Conservation (phyloP, 2,797 vertebrate genomes). For the Urocyon cinereoargenteus region DNA sequence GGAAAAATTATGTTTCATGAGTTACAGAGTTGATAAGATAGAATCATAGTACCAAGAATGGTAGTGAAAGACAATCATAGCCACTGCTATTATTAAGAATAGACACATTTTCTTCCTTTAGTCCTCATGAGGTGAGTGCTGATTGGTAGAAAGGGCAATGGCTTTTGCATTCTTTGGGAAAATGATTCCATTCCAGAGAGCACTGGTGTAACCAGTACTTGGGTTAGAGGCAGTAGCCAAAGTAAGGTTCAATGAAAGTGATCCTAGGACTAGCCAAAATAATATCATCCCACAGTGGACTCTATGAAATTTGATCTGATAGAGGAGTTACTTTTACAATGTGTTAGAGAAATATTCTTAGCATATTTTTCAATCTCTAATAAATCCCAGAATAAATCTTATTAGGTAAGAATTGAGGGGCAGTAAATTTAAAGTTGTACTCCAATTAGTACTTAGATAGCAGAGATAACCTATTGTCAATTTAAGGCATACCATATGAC, state of each 20-base stretch:
- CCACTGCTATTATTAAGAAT: background rate
- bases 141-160: background rate
- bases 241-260: background rate
- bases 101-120: background rate
- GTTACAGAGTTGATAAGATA: background rate
- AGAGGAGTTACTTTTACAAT: background rate
- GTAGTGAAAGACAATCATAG: background rate
- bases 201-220: background rate
- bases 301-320: background rate
- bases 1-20: background rate
- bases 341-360: background rate
- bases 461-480: background rate
- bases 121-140: background rate
- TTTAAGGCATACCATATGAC: background rate
- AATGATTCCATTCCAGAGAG: background rate
- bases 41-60: background rate
- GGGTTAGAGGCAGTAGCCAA: background rate
- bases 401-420: background rate
- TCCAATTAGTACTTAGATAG: background rate
- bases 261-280: background rate
- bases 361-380: background rate
- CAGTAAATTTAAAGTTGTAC: background rate
- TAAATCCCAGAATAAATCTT: background rate
- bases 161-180: background rate
- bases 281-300: background rate